A percentile compares a stretch with the other conserved stretches of the same genome.
These are phyloP conservation scores for Caenorhabditis sp. DNA, from an alignment of 2,888 invertebrate genomes.

Conservation along the genomic window DNA sequence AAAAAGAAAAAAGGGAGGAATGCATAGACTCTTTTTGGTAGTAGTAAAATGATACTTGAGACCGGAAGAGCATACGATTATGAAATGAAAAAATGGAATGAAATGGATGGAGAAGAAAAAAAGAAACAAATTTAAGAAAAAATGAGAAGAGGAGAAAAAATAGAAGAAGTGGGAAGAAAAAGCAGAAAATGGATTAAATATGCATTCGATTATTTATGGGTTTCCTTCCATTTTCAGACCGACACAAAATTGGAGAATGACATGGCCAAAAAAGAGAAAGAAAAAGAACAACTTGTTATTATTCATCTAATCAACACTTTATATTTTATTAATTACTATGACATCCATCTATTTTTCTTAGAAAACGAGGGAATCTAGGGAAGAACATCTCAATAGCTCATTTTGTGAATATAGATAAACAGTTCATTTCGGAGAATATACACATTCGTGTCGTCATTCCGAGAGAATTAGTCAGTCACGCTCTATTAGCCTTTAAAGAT, in stretches of 20 bases:
- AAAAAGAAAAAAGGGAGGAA: not conserved
- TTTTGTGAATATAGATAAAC: too few species aligned
- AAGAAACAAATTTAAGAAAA: slow-evolving; percentile 4
- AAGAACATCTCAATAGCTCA: too few species aligned
- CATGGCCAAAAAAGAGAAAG: not conserved
- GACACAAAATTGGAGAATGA: not conserved
- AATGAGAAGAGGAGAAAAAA: slow-evolving; percentile 3
- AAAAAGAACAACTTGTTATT: not conserved
- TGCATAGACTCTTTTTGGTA: not conserved
- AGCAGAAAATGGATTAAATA: slow-evolving; percentile 25
- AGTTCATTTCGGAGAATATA: too few species aligned
- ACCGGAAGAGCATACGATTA: not conserved
- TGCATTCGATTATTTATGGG: slow-evolving; percentile 7
- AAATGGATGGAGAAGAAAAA: slow-evolving; percentile 6
- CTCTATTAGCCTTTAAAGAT: too few species aligned
- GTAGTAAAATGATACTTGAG: not conserved
- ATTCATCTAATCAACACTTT: too few species aligned
- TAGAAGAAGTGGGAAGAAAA: slow-evolving; percentile 7
- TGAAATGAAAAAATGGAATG: not conserved
- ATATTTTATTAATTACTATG: too few species aligned
- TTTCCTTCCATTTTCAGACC: not conserved
- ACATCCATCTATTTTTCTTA: too few species aligned
- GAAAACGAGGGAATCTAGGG: too few species aligned
- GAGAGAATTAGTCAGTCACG: too few species aligned
- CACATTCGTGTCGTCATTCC: too few species aligned